Evolutionary conservation across 2,113 vertebrate species (phyloP).

Genomic region (Rhagologus leucostigma): DNA sequence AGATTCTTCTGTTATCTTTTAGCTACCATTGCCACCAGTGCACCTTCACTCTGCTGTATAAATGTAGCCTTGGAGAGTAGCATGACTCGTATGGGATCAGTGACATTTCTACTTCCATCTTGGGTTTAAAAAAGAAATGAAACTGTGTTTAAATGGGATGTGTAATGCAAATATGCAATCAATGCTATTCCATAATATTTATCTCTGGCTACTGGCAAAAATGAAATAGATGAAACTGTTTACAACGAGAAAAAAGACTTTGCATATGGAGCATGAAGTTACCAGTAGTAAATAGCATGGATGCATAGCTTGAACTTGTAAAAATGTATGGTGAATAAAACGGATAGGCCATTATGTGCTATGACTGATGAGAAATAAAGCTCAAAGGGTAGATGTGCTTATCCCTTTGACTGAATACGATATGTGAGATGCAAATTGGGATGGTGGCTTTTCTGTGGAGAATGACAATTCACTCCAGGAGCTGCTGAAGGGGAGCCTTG

Average conservation of each 20-base stretch:
- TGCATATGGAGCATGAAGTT: background rate
- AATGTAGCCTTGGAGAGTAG: background rate
- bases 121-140: background rate
- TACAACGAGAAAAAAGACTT: background rate
- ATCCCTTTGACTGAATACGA: background rate
- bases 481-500: background rate
- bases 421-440: background rate
- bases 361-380: constrained; percentile 19
- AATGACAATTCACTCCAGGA: background rate
- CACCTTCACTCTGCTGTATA: background rate
- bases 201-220: background rate
- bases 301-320: background rate
- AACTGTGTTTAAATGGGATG: background rate
- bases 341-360: background rate
- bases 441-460: background rate
- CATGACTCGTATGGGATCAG: fast-evolving
- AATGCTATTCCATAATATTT: background rate
- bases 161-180: background rate
- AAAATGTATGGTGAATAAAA: constrained; percentile 27
- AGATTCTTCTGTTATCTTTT: background rate
- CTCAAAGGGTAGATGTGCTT: constrained; percentile 4
- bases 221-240: background rate
- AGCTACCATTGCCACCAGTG: background rate
- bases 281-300: background rate
- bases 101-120: background rate